Evolutionary conservation across 2,888 invertebrate species (phyloP), one percentile per base, ranked within the genome.

Genomic region (Steinernema carpocapsae): DNA sequence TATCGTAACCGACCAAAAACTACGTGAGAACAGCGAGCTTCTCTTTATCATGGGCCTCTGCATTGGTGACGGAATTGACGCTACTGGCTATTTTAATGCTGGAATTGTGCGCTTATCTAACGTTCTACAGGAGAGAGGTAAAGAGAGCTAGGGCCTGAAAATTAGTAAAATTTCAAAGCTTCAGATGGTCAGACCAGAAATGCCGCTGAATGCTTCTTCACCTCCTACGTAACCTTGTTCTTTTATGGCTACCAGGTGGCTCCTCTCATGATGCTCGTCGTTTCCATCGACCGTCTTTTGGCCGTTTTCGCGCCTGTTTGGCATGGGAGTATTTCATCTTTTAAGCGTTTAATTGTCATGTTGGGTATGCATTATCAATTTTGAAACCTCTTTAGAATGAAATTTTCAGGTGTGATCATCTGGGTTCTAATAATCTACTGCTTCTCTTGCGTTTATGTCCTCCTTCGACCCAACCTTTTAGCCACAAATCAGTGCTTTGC

Each of bases 211-310:
- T 64, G 64, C 64, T 64, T 64, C 64, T 64, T 29, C 64, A 64
- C 64, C 32, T 64, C 64, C 29, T 64, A 64, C 32, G 32, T n/a
- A 1, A 64, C 64, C 1, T 17, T 64, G 29, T 64, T 64, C 64
- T 64, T 64, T 17, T 64, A 64, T 32, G 64, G 64, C 64, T 64
- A 64, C 32, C 64, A 64, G 17, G 64, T 64, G 29, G 4, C 64
- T 19, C 32, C 64, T 1, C 64, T 64, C 64, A 64, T 64, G 64
- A 64, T 64, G 64, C 64, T 64, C 64, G 29, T 64, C 64, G 64
- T 64, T 29, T 64, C 64, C 64, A 32, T 64, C 64, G 64, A 64
- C 26, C 64, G 64, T 4, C 29, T 64, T 19, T 14, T 64, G 32
- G 64, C 64, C 64, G 64, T 64, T 22, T 64, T 64, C n/a, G 2